Evolutionary conservation across 2,888 invertebrate species (phyloP), one percentile per base, ranked within the genome.

Genomic region (Habroteleia sp.): DNA sequence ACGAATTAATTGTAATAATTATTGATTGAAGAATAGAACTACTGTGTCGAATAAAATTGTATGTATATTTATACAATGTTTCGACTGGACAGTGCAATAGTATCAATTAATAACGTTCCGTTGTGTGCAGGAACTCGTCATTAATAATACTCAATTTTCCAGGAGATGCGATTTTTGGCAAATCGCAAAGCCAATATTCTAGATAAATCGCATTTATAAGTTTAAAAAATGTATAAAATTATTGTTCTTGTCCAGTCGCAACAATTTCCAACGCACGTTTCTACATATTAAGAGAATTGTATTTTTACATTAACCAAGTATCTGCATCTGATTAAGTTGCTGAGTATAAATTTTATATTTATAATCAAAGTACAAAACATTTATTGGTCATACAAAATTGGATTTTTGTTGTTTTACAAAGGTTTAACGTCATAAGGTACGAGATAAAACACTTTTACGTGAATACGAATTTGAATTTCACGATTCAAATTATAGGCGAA

Each of bases 291-390:
- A 23, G 25, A 25, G 2, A 11, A 23, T 41, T 41, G 6, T 6
- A 11, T 20, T 23, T 41, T 41, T 41, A n/a, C 23, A 41, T n/a
- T 14, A 8, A 37, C 16, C 14, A 37, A 37, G 37, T 37, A 17
- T n/a, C 37, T 16, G 17, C n/a, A 37, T 37, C 11, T 41, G 41
- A 41, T 7, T 10, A 41, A 3, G 41, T 41, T 41, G 23, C 11
- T 41, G 41, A 4, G 11, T 23, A 41, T 3, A 41, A 41, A 41
- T 23, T 20, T 20, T 11, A 14, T 41, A n/a, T 20, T 23, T 23
- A 11, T 41, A 23, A 41, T 41, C 23, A 41, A 41, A 41, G 41
- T 41, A 41, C 11, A 41, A 41, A 41, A 41, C 6, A 41, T 23
- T 41, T 10, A 23, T 1, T 16, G 16, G 1, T 41, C 20, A 23